Percentiles rank a stretch among this genome's conserved stretches.
These are phyloP conservation scores for Ptilodon capucinus DNA, from an alignment of 2,888 invertebrate genomes.

Conservation along the genomic window DNA sequence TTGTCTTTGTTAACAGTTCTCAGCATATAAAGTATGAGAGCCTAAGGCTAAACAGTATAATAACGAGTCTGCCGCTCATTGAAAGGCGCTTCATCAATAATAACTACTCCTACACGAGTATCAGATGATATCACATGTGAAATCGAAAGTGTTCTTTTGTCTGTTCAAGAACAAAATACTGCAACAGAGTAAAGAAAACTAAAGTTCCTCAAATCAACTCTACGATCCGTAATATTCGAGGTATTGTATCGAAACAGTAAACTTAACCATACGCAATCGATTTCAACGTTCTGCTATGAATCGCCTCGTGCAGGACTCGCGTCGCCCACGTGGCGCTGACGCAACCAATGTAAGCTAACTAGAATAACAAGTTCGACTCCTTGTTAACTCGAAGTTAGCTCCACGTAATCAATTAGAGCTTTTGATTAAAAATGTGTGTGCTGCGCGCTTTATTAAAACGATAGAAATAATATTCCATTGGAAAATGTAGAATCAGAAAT, in stretches of 20 bases:
- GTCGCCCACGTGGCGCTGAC: conserved; percentile 47
- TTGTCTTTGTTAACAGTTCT: no score
- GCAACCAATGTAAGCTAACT: conserved; percentile 25
- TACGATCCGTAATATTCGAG: not conserved
- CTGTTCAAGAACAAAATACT: conserved; percentile 24
- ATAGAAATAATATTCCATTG: not conserved
- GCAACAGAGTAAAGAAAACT: no score
- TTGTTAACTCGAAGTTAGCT: not conserved
- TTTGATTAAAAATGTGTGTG: not conserved
- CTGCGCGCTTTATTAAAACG: not conserved
- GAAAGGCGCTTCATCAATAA: conserved; percentile 31
- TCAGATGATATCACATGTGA: conserved; percentile 62
- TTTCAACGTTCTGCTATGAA: conserved; percentile 3
- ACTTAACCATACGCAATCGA: conserved; percentile 18
- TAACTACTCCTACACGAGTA: conserved; percentile 43
- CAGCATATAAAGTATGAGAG: not conserved
- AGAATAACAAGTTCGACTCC: conserved; percentile 25
- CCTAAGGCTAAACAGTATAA: not conserved
- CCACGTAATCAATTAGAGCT: not conserved
- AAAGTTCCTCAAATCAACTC: no score
- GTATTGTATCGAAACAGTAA: conserved; percentile 17
- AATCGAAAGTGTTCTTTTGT: conserved; percentile 63
- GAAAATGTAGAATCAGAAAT: no score
- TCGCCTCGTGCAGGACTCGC: conserved; percentile 27
- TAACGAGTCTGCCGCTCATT: conserved; percentile 17